A percentile compares a stretch with the other conserved stretches of the same genome.
phyloP scores from a whole-genome alignment of 2,888 invertebrate genomes.

The Calliscelio sp. region DNA sequence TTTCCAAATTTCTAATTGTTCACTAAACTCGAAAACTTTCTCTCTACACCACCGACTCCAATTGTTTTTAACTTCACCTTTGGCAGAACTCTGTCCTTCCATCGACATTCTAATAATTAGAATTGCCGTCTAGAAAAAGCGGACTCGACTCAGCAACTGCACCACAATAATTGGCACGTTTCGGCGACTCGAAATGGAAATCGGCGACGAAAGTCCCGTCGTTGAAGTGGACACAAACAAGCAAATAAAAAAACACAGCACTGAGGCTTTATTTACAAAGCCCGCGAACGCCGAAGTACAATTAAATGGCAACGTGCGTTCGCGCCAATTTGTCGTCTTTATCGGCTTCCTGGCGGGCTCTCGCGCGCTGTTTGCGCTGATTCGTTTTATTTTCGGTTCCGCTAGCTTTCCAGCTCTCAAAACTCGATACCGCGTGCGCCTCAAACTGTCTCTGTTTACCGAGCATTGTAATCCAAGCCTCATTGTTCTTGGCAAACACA shows the following conservation, averaged over 20 bases:
- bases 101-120: no score
- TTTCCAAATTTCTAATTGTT: no score
- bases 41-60: no score
- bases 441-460: slow-evolving; percentile 82
- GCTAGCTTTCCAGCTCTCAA: slow-evolving; percentile 72
- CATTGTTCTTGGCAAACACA: slow-evolving; percentile 82
- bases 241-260: slow-evolving; percentile 60
- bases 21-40: no score
- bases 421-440: slow-evolving; percentile 79
- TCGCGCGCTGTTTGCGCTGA: slow-evolving; percentile 73
- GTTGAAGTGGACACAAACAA: slow-evolving; percentile 48
- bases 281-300: slow-evolving; percentile 57
- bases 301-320: slow-evolving; percentile 63
- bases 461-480: slow-evolving; percentile 82
- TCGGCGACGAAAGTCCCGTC: slow-evolving; percentile 51
- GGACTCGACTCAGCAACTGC: no score
- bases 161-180: slow-evolving; percentile 56
- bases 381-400: slow-evolving; percentile 53
- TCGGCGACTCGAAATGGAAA: slow-evolving; percentile 49
- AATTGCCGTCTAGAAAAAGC: no score
- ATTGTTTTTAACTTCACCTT: no score
- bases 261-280: slow-evolving; percentile 71
- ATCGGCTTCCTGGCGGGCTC: slow-evolving; percentile 47
- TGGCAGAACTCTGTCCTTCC: no score
- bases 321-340: slow-evolving; percentile 70